phyloP scores from a whole-genome alignment of 2,113 vertebrate genomes.

The Leuciscus idus region DNA sequence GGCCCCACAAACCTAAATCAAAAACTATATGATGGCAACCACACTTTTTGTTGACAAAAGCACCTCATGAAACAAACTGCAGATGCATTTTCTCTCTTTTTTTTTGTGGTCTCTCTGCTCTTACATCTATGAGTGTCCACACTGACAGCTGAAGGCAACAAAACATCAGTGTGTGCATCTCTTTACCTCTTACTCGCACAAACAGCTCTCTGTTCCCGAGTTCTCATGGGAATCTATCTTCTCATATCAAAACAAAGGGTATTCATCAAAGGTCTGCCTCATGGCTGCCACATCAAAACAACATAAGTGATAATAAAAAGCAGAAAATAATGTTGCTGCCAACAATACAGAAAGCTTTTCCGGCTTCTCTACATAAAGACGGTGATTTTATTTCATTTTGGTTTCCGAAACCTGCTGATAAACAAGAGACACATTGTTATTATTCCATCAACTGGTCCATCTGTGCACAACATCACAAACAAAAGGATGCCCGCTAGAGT shows the following conservation, averaged over 20 bases:
- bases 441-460: slow-evolving; percentile 21
- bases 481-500: background rate
- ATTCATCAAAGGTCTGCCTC: slow-evolving; percentile 46
- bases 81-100: background rate
- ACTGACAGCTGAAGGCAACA: slow-evolving; percentile 43
- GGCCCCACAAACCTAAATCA: slow-evolving; percentile 9
- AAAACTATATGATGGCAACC: slow-evolving; percentile 30
- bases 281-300: slow-evolving; percentile 41
- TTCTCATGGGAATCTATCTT: slow-evolving; percentile 40
- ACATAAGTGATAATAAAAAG: slow-evolving; percentile 41
- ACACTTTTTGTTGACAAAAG: slow-evolving; percentile 32
- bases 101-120: slow-evolving; percentile 11
- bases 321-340: slow-evolving; percentile 40
- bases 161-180: slow-evolving; percentile 4
- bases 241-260: slow-evolving; percentile 43
- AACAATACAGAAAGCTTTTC: slow-evolving; percentile 22
- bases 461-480: background rate
- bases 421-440: slow-evolving; percentile 31
- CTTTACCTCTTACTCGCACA: slow-evolving; percentile 13
- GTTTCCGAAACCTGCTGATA: slow-evolving; percentile 24
- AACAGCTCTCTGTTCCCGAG: background rate
- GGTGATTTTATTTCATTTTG: slow-evolving; percentile 23
- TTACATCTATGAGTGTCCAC: slow-evolving; percentile 29
- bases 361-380: slow-evolving; percentile 1
- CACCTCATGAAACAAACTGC: slow-evolving; percentile 39